Conservation (phyloP, 2,888 invertebrate genomes). For the Hymenopus coronatus region DNA sequence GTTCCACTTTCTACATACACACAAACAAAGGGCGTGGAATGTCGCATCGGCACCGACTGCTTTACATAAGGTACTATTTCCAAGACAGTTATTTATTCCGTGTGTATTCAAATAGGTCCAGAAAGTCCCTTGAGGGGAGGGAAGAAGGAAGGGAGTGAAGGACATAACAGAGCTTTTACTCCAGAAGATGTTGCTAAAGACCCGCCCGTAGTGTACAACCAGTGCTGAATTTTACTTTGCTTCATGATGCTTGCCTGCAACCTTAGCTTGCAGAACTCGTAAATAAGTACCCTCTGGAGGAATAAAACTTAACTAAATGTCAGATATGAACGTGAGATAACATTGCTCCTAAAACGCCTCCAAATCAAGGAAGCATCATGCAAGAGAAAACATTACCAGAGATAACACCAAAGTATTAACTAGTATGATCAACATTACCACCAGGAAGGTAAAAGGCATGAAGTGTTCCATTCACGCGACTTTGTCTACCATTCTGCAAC, state of each 20-base stretch:
- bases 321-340: not conserved
- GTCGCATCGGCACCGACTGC: not conserved
- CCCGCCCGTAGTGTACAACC: not conserved
- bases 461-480: no score
- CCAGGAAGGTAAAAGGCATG: not conserved
- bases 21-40: not conserved
- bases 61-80: not conserved
- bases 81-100: not conserved
- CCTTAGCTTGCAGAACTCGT: no score
- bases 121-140: not conserved
- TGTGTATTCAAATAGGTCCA: not conserved
- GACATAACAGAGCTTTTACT: not conserved
- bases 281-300: no score
- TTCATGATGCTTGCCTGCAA: not conserved
- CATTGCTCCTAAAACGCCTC: not conserved
- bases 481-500: no score
- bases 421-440: not conserved
- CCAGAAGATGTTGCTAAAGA: not conserved
- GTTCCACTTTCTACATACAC: not conserved
- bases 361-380: not conserved
- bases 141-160: not conserved
- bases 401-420: not conserved
- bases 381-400: not conserved
- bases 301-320: not conserved
- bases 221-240: not conserved